A percentile compares a stretch with the other conserved stretches of the same genome.
Evolutionary conservation across 2,797 vertebrate species (phyloP).

Genomic region (Mastacembelus armatus): DNA sequence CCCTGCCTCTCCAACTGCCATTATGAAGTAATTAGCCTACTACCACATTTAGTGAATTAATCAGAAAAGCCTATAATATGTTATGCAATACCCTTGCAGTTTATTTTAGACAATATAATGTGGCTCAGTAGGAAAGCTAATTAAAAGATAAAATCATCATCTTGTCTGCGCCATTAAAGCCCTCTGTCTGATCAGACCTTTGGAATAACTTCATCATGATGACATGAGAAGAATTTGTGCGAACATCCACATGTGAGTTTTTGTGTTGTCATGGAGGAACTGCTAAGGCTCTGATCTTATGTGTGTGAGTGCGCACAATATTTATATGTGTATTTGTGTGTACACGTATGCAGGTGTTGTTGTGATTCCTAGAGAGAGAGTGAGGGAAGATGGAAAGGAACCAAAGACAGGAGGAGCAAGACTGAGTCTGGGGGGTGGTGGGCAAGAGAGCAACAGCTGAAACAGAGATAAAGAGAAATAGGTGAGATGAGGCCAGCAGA

Average conservation of each 20-base stretch:
- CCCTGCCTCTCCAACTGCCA: slow-evolving; percentile 48
- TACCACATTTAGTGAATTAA: slow-evolving; percentile 68
- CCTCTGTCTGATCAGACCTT: slow-evolving; percentile 74
- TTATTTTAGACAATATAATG: slow-evolving; percentile 77
- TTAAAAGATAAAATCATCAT: slow-evolving; percentile 84
- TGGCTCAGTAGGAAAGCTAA: slow-evolving; percentile 77
- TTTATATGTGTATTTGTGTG: slow-evolving; percentile 13
- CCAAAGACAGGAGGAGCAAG: slow-evolving; percentile 58
- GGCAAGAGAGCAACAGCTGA: slow-evolving; percentile 56
- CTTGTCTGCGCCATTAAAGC: slow-evolving; percentile 79
- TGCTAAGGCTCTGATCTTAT: slow-evolving; percentile 15
- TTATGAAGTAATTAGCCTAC: slow-evolving; percentile 77
- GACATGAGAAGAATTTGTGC: slow-evolving; percentile 55
- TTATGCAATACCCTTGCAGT: slow-evolving; percentile 77
- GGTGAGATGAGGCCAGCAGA: slow-evolving; percentile 75
- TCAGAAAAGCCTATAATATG: slow-evolving; percentile 73
- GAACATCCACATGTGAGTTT: slow-evolving; percentile 7
- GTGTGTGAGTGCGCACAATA: not conserved
- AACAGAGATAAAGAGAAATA: slow-evolving; percentile 70
- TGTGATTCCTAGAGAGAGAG: slow-evolving; percentile 46
- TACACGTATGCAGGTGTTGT: slow-evolving; percentile 39
- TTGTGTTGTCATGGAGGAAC: slow-evolving; percentile 36
- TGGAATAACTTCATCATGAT: slow-evolving; percentile 77
- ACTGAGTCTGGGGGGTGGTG: slow-evolving; percentile 20
- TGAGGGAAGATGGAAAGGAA: slow-evolving; percentile 51